Evolutionary conservation across 2,797 vertebrate species (phyloP).

Genomic region (Lates japonicus): DNA sequence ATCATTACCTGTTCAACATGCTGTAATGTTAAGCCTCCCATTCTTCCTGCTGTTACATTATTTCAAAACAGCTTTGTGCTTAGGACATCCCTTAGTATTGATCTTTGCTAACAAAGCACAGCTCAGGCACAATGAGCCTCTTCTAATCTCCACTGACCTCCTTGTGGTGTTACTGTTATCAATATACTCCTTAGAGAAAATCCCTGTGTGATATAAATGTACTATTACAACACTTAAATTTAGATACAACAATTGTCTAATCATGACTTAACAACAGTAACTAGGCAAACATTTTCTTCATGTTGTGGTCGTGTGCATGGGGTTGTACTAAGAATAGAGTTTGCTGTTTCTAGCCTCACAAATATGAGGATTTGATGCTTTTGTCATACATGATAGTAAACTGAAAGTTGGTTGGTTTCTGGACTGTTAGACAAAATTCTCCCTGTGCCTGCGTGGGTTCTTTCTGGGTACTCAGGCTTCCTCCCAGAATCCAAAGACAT

Average conservation of each 20-base stretch:
- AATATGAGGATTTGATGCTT: no score
- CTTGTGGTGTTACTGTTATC: slow-evolving; percentile 9
- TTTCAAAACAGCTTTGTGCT: slow-evolving; percentile 27
- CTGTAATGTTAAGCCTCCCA: slow-evolving; percentile 19
- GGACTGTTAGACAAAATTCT: no score
- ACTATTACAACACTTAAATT: not conserved
- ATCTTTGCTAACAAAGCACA: slow-evolving; percentile 19
- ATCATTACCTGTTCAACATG: slow-evolving; percentile 50
- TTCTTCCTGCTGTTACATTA: slow-evolving; percentile 30
- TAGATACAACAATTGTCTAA: not conserved
- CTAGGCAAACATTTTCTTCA: not conserved
- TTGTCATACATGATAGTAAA: no score
- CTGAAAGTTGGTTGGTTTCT: no score
- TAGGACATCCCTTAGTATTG: slow-evolving; percentile 35
- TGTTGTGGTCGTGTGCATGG: not conserved
- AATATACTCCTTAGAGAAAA: slow-evolving; percentile 2
- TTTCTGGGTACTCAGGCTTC: no score
- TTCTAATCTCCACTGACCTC: slow-evolving; percentile 28
- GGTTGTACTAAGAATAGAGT: not conserved
- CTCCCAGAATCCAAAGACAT: no score
- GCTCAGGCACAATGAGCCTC: slow-evolving; percentile 4
- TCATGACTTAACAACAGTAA: not conserved
- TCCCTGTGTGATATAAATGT: not conserved
- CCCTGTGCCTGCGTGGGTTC: no score
- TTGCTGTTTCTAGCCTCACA: not conserved